Evolutionary conservation across 2,113 vertebrate species (phyloP).

Genomic region (Scolopax mira): DNA sequence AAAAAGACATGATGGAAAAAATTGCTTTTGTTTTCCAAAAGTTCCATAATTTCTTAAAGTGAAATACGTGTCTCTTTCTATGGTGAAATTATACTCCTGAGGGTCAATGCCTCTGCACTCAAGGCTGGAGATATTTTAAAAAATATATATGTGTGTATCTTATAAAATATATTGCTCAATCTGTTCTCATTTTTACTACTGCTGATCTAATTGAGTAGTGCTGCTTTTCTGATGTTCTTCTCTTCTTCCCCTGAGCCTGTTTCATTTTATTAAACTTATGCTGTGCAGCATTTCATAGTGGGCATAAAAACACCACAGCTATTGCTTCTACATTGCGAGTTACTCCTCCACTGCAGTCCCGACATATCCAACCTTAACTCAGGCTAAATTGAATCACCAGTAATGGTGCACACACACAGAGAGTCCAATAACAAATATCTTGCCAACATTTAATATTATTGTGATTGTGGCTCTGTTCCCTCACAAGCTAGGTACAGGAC

Average conservation of each 20-base stretch:
- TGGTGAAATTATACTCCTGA: neutral
- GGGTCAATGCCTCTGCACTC: neutral
- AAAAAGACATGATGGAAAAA: neutral
- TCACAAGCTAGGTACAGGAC: neutral
- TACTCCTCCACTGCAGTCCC: neutral
- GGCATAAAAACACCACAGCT: neutral
- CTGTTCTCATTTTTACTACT: neutral
- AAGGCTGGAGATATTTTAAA: neutral
- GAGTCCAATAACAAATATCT: neutral
- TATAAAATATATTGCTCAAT: neutral
- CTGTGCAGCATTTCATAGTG: neutral
- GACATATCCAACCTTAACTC: neutral
- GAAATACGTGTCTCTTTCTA: neutral
- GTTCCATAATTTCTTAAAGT: neutral
- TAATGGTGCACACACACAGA: neutral
- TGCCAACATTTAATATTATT: neutral
- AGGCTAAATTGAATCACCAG: neutral
- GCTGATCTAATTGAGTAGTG: neutral
- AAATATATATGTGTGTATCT: neutral
- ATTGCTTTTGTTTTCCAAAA: neutral
- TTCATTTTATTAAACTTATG: constrained; percentile 7
- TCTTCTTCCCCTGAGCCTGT: neutral
- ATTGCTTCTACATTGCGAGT: neutral
- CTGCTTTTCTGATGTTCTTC: neutral
- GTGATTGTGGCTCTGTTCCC: neutral